Percentiles rank a stretch among this genome's conserved stretches.
Conservation (phyloP, 2,888 invertebrate genomes). For the Agonopterix arenella region DNA sequence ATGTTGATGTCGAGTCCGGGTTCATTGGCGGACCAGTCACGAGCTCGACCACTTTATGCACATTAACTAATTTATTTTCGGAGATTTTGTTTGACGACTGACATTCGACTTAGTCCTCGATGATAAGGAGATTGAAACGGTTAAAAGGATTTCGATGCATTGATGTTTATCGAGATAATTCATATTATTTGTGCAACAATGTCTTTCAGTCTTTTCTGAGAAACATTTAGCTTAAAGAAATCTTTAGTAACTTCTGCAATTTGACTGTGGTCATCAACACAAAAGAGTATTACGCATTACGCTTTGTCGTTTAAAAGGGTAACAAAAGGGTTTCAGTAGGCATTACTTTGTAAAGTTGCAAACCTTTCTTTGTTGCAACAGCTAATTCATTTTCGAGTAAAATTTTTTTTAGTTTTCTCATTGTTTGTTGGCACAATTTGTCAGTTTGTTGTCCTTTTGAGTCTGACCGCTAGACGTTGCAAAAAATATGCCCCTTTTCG, state of each 20-base stretch:
- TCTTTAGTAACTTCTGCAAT: background rate
- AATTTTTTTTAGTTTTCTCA: constrained; percentile 34
- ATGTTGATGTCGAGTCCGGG: constrained; percentile 35
- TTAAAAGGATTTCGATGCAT: constrained; percentile 37
- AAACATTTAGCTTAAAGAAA: constrained; percentile 1
- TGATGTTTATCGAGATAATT: constrained; percentile 4
- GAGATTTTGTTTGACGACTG: constrained; percentile 51
- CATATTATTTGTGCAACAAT: constrained; percentile 1
- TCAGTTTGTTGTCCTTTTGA: constrained; percentile 67
- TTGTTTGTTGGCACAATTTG: constrained; percentile 68
- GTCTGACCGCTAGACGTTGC: constrained; percentile 46
- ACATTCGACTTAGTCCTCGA: constrained; percentile 34
- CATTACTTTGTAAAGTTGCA: constrained; percentile 44
- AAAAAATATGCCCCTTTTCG: constrained; percentile 61
- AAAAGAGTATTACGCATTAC: background rate
- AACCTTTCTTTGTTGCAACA: constrained; percentile 33
- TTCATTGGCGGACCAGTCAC: constrained; percentile 60
- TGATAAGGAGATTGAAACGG: constrained; percentile 35
- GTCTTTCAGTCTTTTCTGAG: background rate
- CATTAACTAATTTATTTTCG: constrained; percentile 63
- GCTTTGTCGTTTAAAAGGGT: constrained; percentile 1
- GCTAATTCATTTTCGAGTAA: constrained; percentile 35
- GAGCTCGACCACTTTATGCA: constrained; percentile 61
- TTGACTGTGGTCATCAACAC: background rate
- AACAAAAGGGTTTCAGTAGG: constrained; percentile 34